Evolutionary conservation across 2,888 invertebrate species (phyloP).

Genomic region (Clepsis dumicolana): DNA sequence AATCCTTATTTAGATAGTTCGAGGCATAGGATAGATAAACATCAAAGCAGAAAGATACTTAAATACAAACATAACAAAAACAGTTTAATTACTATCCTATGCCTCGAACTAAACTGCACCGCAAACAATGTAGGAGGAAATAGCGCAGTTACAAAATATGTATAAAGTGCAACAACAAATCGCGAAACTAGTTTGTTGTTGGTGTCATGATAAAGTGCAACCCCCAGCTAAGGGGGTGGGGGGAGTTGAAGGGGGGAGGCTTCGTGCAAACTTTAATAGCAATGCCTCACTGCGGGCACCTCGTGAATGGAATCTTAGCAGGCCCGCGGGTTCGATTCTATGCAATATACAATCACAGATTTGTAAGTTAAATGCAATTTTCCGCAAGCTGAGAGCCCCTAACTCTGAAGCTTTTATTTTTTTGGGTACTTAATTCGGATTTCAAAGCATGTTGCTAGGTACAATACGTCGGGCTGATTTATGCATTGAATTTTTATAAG

Average conservation of each 20-base stretch:
- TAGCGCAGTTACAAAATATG: constrained; percentile 39
- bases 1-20: too few relatives aligned
- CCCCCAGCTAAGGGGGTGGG: constrained; percentile 30
- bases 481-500: background rate
- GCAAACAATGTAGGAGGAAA: constrained; percentile 36
- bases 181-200: constrained; percentile 47
- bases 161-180: constrained; percentile 46
- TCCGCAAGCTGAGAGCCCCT: constrained; percentile 18
- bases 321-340: constrained; percentile 37
- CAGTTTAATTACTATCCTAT: constrained; percentile 15
- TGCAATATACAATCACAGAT: constrained; percentile 43
- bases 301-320: constrained; percentile 48
- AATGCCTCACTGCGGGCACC: constrained; percentile 45
- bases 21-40: too few relatives aligned
- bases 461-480: background rate
- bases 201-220: constrained; percentile 51
- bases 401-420: constrained; percentile 18
- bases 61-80: background rate
- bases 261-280: constrained; percentile 51
- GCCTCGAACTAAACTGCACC: constrained; percentile 24
- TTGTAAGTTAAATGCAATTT: constrained; percentile 42
- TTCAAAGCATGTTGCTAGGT: background rate
- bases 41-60: background rate
- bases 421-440: constrained; percentile 18
- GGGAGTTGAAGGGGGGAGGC: constrained; percentile 1